Evolutionary conservation across 2,888 invertebrate genomes (phyloP), one percentile per base, ranked within the genome.

Genomic region (Papilio protenor): DNA sequence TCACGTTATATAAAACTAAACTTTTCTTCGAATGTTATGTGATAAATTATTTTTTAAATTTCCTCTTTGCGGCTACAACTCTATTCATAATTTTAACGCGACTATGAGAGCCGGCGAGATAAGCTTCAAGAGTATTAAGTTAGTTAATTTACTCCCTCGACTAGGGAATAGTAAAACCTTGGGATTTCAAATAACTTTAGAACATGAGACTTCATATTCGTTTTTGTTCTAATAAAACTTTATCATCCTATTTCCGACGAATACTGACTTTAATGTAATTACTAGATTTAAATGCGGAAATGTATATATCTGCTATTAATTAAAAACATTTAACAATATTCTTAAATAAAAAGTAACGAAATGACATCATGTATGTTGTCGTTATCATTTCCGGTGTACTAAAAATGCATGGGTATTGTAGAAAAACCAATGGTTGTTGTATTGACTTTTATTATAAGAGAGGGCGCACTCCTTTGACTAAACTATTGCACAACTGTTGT

Each of bases 41-140:
- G 72, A 73, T 73, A 71, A 76, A 64, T 64, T 52, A 76, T 71
- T 64, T 76, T 76, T 61, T 76, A 72, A 76, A 76, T 76, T 76
- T 76, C 76, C 72, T 64, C 72, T 64, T 73, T 72, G 72, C 72
- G 52, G 40, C 45, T 64, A 76, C 33, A 77, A 77, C 14, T 77
- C 72, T 64, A 64, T 77, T 77, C 76, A 64, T 64, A 73, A 77
- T 77, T 77, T 73, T 61, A 77, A 73, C 47, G 40, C 61, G 72
- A 76, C 59, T 52, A 14, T 64, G 49, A 55, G 52, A 73, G 40
- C 55, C n/a, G 33, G 52, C 64, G 16, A 72, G 76, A 77, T 77
- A 77, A 77, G 76, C 72, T 61, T 64, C 61, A 45, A 61, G 76
- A 72, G 76, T 72, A 72, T 77, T 64, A 77, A 77, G 76, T 77